phyloP scores from a whole-genome alignment of 2,113 vertebrate genomes.

The Arizona elegans region DNA sequence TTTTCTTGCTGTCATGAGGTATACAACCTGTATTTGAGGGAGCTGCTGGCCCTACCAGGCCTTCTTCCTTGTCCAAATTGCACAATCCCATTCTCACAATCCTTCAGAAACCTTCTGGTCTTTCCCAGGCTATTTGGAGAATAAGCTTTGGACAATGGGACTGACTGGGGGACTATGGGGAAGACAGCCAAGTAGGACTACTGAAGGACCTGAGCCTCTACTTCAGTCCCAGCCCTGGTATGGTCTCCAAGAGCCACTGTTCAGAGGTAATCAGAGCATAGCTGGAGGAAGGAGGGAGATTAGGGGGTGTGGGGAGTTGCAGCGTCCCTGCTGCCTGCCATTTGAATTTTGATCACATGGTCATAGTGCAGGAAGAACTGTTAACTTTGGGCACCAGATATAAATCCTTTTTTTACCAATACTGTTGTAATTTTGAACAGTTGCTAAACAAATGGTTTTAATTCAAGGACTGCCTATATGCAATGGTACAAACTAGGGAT shows the following conservation, averaged over 20 bases:
- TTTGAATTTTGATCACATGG: background rate
- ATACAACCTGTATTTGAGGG: background rate
- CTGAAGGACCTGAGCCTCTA: background rate
- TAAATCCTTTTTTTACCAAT: background rate
- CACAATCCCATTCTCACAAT: too few species aligned
- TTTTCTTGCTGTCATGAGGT: background rate
- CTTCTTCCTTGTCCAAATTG: background rate
- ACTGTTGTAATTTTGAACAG: background rate
- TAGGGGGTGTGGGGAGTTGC: background rate
- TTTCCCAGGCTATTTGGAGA: background rate
- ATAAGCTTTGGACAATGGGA: background rate
- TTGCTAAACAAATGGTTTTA: background rate
- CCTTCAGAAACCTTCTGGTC: background rate
- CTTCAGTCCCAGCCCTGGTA: background rate
- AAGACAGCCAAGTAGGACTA: background rate
- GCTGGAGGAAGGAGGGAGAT: background rate
- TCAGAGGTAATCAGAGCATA: background rate
- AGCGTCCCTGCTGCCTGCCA: background rate
- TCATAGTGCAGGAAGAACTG: background rate
- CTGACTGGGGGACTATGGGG: background rate
- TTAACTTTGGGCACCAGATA: background rate
- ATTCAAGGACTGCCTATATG: background rate
- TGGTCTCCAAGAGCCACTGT: background rate
- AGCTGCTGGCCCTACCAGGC: background rate
- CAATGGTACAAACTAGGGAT: background rate